Percentiles rank a stretch among this genome's conserved stretches.
Conservation (phyloP, 1,140 invertebrate species). For the Octopus bimaculoides region DNA sequence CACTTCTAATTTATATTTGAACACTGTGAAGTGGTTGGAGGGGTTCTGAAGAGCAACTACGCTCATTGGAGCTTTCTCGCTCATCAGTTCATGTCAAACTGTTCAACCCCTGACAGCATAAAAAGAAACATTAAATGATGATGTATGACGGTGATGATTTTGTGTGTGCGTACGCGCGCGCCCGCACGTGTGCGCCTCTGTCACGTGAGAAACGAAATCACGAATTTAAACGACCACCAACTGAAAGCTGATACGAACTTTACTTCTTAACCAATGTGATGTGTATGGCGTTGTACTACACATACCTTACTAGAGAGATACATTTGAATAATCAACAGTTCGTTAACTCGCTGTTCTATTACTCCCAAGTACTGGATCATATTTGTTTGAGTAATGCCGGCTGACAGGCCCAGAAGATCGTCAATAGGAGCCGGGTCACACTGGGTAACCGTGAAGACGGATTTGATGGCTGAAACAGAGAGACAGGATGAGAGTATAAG, state of each 20-base stretch:
- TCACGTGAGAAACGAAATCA: neutral
- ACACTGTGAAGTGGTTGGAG: too few relatives aligned
- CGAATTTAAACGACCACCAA: neutral
- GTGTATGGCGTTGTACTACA: neutral
- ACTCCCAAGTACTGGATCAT: constrained; percentile 58
- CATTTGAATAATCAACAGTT: constrained; percentile 51
- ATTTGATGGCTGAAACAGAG: constrained; percentile 49
- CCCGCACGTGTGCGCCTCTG: neutral
- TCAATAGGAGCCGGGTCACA: constrained; percentile 55
- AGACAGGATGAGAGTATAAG: too few relatives aligned
- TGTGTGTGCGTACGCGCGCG: neutral
- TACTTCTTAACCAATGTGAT: neutral
- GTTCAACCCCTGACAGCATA: too few relatives aligned
- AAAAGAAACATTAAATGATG: too few relatives aligned
- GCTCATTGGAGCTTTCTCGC: too few relatives aligned
- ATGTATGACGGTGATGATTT: too few relatives aligned
- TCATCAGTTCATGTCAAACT: too few relatives aligned
- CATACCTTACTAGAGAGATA: constrained; percentile 50
- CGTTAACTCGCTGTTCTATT: constrained; percentile 57
- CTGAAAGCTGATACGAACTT: neutral
- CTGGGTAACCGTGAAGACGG: constrained; percentile 56
- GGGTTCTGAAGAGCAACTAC: too few relatives aligned
- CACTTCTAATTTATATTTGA: too few relatives aligned
- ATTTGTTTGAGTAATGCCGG: constrained; percentile 53
- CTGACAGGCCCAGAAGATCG: constrained; percentile 53